Evolutionary conservation across 2,888 invertebrate genomes (phyloP).

Genomic region (Idaea aversata): DNA sequence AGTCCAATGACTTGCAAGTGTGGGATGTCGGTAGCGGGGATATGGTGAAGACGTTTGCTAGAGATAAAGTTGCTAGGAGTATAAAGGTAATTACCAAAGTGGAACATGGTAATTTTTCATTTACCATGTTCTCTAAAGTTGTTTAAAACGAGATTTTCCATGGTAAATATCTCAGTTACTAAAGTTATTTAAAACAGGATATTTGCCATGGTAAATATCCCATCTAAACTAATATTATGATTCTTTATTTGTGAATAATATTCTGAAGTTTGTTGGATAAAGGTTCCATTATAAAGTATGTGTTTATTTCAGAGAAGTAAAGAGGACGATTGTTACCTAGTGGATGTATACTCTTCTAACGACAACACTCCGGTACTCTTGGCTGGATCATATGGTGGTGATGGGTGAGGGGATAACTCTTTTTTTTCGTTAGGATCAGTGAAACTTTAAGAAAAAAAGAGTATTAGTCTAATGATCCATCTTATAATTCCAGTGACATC

Average conservation of each 20-base stretch:
- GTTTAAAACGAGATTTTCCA: neutral
- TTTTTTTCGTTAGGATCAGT: neutral
- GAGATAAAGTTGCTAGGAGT: constrained; percentile 80
- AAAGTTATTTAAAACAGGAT: neutral
- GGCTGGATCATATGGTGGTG: constrained; percentile 82
- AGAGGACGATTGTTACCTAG: constrained; percentile 83
- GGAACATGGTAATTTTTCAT: neutral
- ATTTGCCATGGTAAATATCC: too few relatives aligned
- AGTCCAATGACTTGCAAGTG: constrained; percentile 84
- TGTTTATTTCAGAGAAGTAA: constrained; percentile 77
- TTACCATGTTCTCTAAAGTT: neutral
- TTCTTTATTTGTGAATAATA: constrained; percentile 1
- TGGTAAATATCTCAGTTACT: neutral
- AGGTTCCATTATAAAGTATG: neutral
- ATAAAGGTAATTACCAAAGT: constrained; percentile 66
- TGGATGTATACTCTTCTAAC: constrained; percentile 76
- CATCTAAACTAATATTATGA: too few relatives aligned
- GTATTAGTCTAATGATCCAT: neutral
- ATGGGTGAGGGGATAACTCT: constrained; percentile 68
- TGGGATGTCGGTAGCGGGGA: constrained; percentile 85
- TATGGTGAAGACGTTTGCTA: constrained; percentile 76
- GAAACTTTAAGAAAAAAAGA: neutral
- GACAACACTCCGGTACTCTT: constrained; percentile 79
- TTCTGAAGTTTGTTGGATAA: neutral
- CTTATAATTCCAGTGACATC: constrained; percentile 41